A percentile compares a stretch with the other conserved stretches of the same genome.
Evolutionary conservation across 2,888 invertebrate species (phyloP).

Genomic region (Therioaphis trifolii): DNA sequence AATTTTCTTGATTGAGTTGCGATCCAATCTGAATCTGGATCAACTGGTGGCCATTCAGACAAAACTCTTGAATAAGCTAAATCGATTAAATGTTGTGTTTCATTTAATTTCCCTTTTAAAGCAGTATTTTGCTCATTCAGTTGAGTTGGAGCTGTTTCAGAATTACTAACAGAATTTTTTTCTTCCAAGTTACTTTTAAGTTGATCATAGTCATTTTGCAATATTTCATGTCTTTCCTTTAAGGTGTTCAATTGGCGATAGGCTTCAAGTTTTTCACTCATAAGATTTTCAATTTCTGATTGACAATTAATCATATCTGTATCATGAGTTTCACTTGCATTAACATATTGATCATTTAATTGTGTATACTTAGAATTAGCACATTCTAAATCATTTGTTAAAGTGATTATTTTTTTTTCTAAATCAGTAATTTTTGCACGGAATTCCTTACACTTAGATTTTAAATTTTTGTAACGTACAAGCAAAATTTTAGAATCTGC

Average conservation of each 20-base stretch:
- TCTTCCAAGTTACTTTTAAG: slow-evolving; percentile 51
- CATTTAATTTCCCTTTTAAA: slow-evolving; percentile 38
- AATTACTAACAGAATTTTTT: background rate
- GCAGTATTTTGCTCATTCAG: slow-evolving; percentile 21
- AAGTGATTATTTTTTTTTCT: slow-evolving; percentile 72
- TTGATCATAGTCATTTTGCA: slow-evolving; percentile 57
- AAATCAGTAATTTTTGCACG: slow-evolving; percentile 75
- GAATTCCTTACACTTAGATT: slow-evolving; percentile 82
- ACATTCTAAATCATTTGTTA: slow-evolving; percentile 42
- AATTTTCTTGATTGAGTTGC: slow-evolving; percentile 33
- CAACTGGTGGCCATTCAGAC: slow-evolving; percentile 22
- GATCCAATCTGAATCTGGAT: slow-evolving; percentile 27
- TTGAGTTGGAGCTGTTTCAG: background rate
- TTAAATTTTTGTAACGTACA: slow-evolving; percentile 71
- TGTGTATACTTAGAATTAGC: slow-evolving; percentile 22
- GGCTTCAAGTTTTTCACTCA: slow-evolving; percentile 52
- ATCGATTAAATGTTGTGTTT: slow-evolving; percentile 48
- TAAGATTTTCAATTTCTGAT: slow-evolving; percentile 54
- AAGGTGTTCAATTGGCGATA: slow-evolving; percentile 13
- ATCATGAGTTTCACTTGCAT: slow-evolving; percentile 41
- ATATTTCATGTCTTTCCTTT: slow-evolving; percentile 54
- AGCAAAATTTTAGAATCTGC: slow-evolving; percentile 23
- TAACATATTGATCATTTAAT: slow-evolving; percentile 21
- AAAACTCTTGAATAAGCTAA: slow-evolving; percentile 31
- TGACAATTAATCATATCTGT: slow-evolving; percentile 49